Base-by-base conservation (phyloP, 2,888 invertebrate species). In the Leucoptera coffeella region DNA sequence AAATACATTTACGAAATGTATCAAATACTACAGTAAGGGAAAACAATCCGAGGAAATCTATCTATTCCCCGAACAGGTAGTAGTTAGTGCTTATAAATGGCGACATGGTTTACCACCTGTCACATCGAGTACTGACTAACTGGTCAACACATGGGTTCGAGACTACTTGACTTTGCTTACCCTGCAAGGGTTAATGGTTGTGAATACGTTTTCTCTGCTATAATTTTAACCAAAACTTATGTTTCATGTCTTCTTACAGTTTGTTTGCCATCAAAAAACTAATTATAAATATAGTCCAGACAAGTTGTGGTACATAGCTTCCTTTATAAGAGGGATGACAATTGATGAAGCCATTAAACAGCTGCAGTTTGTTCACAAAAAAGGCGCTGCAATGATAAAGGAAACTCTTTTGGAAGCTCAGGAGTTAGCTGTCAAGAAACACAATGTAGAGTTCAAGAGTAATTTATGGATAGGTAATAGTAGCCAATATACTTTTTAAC, bases 321-420 rank as follows among this genome's bases (percentile, higher is more conserved):
- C 74, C 37, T 75, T 95, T 46, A 79, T 96, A 2, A 76, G 95
- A 41, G 96, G 96, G 9, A 83, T 95, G 85, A 74, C 85, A 10
- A 84, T 95, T 2, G 95, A 96, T 58, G 95, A 96, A 61, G 96
- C 96, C 8, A 49, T 95, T 1, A 90, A 86, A 50, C 95, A 96
- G 52, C 61, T 96, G 9, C 81, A 80, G 40, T 94, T 91, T 67
- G 73, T 89, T 1, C 50, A 76, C 7, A 85, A 82, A 44, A 89
- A 90, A 56, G 91, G 90, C 14, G 85, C 85, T 22, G 61, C 53
- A 26, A 74, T 76, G 53, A 80, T 82, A 0, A 80, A 80, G 45
- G 80, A 93, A 54, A 77, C 85, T 2, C 74, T 97, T 33, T 61
- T 85, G 31, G 94, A 96, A 73, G 96, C 95, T 4, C 90, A 89